A percentile compares a stretch with the other conserved stretches of the same genome.
Conservation (phyloP, 2,797 vertebrate genomes). For the Chiroxiphia lanceolata region DNA sequence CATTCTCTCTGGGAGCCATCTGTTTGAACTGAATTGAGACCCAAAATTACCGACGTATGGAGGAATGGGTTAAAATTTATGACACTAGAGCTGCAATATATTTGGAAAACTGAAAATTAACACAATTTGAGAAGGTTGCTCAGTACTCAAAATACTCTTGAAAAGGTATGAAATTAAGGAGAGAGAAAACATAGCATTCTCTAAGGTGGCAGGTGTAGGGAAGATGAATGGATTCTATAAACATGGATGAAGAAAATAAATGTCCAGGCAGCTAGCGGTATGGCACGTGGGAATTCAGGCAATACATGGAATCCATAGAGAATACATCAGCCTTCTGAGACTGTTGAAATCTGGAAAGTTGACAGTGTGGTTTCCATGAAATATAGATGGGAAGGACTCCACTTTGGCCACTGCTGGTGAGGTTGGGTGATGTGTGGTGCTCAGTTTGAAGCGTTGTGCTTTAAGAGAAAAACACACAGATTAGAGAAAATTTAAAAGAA, state of each 20-base stretch:
- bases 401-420: background rate
- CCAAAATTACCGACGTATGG: background rate
- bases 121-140: background rate
- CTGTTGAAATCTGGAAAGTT: background rate
- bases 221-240: background rate
- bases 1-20: background rate
- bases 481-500: background rate
- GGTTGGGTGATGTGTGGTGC: rapidly evolving
- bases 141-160: background rate
- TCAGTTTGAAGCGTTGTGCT: background rate
- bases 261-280: background rate
- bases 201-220: background rate
- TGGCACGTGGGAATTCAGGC: background rate
- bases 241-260: background rate
- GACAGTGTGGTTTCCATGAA: background rate
- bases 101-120: background rate
- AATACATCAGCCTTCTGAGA: background rate
- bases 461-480: background rate
- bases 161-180: background rate
- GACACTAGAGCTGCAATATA: background rate
- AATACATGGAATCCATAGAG: background rate
- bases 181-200: background rate
- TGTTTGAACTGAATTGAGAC: background rate
- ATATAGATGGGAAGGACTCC: background rate
- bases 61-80: background rate